Conservation (phyloP, 2,888 invertebrate genomes). For the Rotaria sp. region DNA sequence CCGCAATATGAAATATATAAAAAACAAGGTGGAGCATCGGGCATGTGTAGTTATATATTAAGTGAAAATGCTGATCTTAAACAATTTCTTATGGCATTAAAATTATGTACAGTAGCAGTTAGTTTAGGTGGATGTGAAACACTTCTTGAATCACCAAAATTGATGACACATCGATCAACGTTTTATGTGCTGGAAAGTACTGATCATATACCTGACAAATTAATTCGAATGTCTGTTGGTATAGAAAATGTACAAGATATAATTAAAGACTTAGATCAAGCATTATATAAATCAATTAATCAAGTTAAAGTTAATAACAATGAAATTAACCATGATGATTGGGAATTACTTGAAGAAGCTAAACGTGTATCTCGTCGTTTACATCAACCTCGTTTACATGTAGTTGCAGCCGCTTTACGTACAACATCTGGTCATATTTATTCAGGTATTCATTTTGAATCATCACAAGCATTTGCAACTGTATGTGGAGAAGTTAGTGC, state of each 20-base stretch:
- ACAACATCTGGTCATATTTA: neutral
- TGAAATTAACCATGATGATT: neutral
- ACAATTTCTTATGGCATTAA: constrained; percentile 49
- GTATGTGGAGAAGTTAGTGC: neutral
- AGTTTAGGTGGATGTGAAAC: constrained; percentile 53
- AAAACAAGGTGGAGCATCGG: constrained; percentile 52
- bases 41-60: constrained; percentile 53
- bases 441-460: neutral
- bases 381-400: neutral
- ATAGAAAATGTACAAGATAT: constrained; percentile 25
- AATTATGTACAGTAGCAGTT: constrained; percentile 42
- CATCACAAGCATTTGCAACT: neutral
- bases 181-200: neutral
- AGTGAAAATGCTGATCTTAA: constrained; percentile 49
- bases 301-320: neutral
- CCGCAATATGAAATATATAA: constrained; percentile 53
- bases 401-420: neutral
- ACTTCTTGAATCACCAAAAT: neutral
- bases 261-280: neutral
- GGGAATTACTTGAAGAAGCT: neutral
- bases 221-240: constrained; percentile 9
- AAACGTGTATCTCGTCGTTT: neutral
- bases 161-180: constrained; percentile 26
- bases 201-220: neutral
- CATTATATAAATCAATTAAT: neutral